Base-by-base conservation (phyloP, 2,113 vertebrate species). In the Cricetomys ansorgei region DNA sequence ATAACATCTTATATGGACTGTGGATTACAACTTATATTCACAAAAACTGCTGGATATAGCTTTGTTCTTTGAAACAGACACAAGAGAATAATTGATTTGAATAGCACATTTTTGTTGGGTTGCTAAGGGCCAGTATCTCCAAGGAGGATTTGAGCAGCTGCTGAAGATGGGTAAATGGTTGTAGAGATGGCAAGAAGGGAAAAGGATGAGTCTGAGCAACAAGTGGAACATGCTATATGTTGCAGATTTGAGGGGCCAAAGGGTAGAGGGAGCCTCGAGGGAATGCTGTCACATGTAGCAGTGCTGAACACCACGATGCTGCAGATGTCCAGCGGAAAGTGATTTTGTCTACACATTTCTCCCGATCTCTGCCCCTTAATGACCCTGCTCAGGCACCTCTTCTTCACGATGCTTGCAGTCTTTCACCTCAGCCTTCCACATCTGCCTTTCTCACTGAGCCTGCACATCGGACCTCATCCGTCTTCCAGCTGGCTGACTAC, bases 51-150 rank as follows among this genome's bases (percentile, higher is more conserved):
- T 2, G 10, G 77, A 62, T 45, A 37, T 31, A 91, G 4, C 13
- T 94, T 93, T 72, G 6, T 89, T 92, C 8, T 17, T 89, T 67
- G 84, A 94, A 95, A 65, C 89, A 97, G 65, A 67, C 16, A 72
- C 50, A 64, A 73, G 64, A 23, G 34, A 73, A 23, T 64, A 53
- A 76, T 45, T 80, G 80, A 9, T 11, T 83, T 48, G 57, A 9
- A 62, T 31, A 73, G 73, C 27, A 65, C 4, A 55, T 62, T 91
- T 91, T 92, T 27, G 21, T 34, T 55, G 75, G 13, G 31, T 62
- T 91, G 50, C 29, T 90, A 40, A 92, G 45, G n/a, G 31, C 64
- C 79, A 59, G 55, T 40, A 40, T 84, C 53, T 93, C 53, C 62
- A 73, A 92, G 48, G 73, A 95, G 37, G 12, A 64, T 17, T 3